A percentile compares a stretch with the other conserved stretches of the same genome.
These are phyloP conservation scores for Ceyx margarethae DNA, from an alignment of 2,113 vertebrate species.

Conservation along the genomic window DNA sequence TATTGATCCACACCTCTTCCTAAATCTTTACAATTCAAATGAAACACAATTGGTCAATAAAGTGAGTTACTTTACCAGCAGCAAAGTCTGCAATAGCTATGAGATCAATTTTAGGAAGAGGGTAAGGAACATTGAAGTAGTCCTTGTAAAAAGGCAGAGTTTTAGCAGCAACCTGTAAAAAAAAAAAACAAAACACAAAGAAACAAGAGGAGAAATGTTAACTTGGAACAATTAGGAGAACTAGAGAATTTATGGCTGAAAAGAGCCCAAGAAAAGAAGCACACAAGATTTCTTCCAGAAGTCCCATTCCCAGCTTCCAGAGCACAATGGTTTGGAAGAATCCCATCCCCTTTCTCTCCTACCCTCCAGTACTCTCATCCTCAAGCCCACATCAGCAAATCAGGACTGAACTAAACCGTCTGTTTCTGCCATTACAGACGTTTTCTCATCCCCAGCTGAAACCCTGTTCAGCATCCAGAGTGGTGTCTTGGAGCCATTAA, in stretches of 20 bases:
- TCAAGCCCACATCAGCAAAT: neutral
- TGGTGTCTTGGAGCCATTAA: neutral
- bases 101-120: constrained; percentile 99
- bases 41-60: constrained; percentile 67
- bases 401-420: neutral
- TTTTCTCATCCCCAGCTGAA: neutral
- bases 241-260: neutral
- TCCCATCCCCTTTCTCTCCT: neutral
- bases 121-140: constrained; percentile 98
- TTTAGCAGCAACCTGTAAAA: constrained; percentile 93
- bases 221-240: neutral
- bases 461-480: neutral
- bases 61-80: constrained; percentile 89
- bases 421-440: fast-evolving
- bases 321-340: neutral
- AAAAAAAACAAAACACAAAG: neutral
- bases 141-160: constrained; percentile 99
- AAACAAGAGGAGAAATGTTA: constrained; percentile 41
- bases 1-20: constrained; percentile 47
- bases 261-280: neutral
- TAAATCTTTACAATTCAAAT: constrained; percentile 65
- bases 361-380: neutral
- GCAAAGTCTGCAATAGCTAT: constrained; percentile 99
- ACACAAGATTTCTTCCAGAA: neutral
- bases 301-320: neutral